Conservation (phyloP, 2,797 vertebrate genomes). For the Molossus molossus region DNA sequence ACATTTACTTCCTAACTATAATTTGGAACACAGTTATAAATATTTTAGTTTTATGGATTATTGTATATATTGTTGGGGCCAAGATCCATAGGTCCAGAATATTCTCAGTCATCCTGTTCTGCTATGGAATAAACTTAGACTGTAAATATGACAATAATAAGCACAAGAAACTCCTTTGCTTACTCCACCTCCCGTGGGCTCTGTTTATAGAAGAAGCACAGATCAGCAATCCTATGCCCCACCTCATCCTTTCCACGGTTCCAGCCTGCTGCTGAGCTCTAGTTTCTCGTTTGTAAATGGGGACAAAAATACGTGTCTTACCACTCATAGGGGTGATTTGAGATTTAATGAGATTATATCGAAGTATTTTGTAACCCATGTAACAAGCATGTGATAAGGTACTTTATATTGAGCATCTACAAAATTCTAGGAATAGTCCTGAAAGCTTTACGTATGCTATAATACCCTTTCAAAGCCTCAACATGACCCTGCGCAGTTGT, state of each 20-base stretch:
- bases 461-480: neutral
- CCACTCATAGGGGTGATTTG: neutral
- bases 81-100: conserved; percentile 1
- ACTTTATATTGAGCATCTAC: neutral
- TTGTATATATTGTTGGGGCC: neutral
- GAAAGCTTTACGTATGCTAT: neutral
- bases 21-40: conserved; percentile 7
- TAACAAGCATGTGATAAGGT: neutral
- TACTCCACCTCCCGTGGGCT: neutral
- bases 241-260: neutral
- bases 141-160: neutral
- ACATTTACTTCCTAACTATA: neutral
- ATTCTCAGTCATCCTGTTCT: neutral
- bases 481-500: neutral
- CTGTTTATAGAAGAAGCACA: neutral
- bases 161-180: neutral
- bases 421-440: conserved; percentile 52
- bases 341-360: neutral
- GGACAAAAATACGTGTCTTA: conserved; percentile 19
- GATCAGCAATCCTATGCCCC: neutral
- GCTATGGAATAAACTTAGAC: neutral
- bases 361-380: neutral
- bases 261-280: neutral
- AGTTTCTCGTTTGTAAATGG: conserved; percentile 31
- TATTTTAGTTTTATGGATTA: neutral